Percentiles rank a stretch among this genome's conserved stretches.
Evolutionary conservation across 1,140 invertebrate genomes (phyloP).

Genomic region (Anastatus disparis): DNA sequence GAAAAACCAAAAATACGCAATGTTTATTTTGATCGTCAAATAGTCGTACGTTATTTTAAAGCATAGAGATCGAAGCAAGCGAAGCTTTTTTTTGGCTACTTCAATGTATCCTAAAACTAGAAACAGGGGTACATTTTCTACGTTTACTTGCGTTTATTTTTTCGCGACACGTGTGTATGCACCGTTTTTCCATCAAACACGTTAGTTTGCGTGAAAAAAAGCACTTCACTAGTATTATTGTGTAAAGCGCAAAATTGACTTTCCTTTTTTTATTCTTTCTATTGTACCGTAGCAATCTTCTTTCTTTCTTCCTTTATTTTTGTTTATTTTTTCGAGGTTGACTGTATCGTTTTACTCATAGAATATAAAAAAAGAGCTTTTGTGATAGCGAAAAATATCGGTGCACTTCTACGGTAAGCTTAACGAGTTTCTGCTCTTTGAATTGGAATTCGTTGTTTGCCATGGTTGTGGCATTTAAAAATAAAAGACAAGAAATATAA

Average conservation of each 20-base stretch:
- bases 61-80: not conserved
- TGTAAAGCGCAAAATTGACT: slow-evolving; percentile 15
- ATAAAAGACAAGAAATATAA: too few relatives aligned
- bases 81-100: too few relatives aligned
- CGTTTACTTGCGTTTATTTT: too few relatives aligned
- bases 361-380: too few relatives aligned
- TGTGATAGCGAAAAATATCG: slow-evolving; percentile 29
- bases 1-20: not conserved
- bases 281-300: not conserved
- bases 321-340: not conserved
- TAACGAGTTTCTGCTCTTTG: slow-evolving; percentile 22
- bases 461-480: too few relatives aligned
- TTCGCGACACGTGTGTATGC: too few relatives aligned
- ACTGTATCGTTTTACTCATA: not conserved
- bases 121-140: too few relatives aligned
- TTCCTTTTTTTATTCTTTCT: slow-evolving; percentile 19
- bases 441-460: slow-evolving; percentile 32
- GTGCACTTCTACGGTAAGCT: not conserved
- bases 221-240: slow-evolving; percentile 19
- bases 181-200: slow-evolving; percentile 12
- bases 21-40: not conserved
- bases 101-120: too few relatives aligned
- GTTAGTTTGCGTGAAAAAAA: slow-evolving; percentile 19
- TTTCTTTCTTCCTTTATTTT: slow-evolving; percentile 1
- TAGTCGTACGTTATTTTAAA: not conserved